A percentile compares a stretch with the other conserved stretches of the same genome.
phyloP scores from a whole-genome alignment of 2,888 invertebrate species.

The Lasioglossum lativentre region DNA sequence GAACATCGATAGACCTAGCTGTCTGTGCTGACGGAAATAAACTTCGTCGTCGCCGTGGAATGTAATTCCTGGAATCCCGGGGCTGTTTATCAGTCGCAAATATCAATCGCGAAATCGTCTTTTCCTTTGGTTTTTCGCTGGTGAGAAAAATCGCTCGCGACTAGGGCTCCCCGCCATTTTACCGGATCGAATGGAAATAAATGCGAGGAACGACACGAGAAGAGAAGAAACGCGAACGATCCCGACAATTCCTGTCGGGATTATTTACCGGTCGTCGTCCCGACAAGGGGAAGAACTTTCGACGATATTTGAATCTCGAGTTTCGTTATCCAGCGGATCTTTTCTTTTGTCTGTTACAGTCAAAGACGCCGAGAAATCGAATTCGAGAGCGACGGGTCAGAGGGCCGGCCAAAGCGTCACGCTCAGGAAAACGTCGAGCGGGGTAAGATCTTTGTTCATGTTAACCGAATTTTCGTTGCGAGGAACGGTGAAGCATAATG shows the following conservation, averaged over 20 bases:
- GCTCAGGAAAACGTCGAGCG: slow-evolving; percentile 80
- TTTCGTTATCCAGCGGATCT: background rate
- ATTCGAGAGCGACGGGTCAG: slow-evolving; percentile 79
- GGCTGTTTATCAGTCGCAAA: slow-evolving; percentile 37
- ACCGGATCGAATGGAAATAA: background rate
- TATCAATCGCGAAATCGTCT: background rate
- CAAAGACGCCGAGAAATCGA: slow-evolving; percentile 81
- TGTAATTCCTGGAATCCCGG: slow-evolving; percentile 15
- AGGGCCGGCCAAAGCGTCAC: slow-evolving; percentile 80
- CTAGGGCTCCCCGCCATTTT: no score
- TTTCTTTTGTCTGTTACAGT: slow-evolving; percentile 73
- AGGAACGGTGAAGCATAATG: background rate
- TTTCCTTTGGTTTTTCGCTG: background rate
- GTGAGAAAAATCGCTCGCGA: background rate
- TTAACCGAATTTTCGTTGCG: background rate
- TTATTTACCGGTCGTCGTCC: background rate
- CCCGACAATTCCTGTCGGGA: background rate
- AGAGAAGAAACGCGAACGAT: background rate
- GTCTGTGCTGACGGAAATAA: slow-evolving; percentile 32
- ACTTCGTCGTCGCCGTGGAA: slow-evolving; percentile 6
- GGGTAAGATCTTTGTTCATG: slow-evolving; percentile 77
- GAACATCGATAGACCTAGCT: slow-evolving; percentile 38
- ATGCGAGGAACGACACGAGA: background rate
- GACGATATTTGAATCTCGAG: background rate
- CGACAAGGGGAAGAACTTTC: background rate